Percentiles rank a stretch among this genome's conserved stretches.
Conservation (phyloP, 2,113 vertebrate genomes). For the Notechis scutatus region DNA sequence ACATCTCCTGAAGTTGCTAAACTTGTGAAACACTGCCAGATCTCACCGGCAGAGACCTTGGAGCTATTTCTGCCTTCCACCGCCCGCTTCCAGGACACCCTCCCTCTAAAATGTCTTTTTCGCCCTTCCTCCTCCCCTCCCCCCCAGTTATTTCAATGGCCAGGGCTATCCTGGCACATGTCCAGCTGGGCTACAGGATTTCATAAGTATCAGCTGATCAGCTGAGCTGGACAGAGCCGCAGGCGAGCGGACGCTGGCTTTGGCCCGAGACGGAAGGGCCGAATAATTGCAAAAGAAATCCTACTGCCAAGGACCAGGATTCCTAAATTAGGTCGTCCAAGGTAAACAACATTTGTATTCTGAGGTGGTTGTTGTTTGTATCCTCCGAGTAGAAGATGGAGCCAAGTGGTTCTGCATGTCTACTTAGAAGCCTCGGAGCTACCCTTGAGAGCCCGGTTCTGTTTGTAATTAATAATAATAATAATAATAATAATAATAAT, state of each 20-base stretch:
- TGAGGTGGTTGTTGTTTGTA: background rate
- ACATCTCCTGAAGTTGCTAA: background rate
- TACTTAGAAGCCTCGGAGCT: background rate
- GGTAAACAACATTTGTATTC: background rate
- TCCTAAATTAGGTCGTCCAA: background rate
- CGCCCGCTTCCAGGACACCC: background rate
- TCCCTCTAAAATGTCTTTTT: background rate
- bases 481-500: no score
- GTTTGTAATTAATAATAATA: no score
- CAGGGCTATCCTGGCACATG: conserved; percentile 17
- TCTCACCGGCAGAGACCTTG: background rate
- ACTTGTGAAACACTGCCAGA: background rate
- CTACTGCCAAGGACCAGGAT: background rate
- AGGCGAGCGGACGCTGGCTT: background rate
- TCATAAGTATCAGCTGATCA: background rate
- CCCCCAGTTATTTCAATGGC: fast-evolving
- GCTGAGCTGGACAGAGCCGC: background rate
- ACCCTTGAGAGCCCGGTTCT: no score
- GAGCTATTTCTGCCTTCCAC: background rate
- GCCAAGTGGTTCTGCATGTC: background rate
- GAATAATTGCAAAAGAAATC: background rate
- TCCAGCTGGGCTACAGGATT: fast-evolving
- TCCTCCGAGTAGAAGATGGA: background rate
- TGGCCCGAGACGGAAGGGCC: background rate
- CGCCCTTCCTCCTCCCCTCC: background rate